Base-by-base conservation (phyloP, 2,113 vertebrate genomes). In the Chaetodon auriga region DNA sequence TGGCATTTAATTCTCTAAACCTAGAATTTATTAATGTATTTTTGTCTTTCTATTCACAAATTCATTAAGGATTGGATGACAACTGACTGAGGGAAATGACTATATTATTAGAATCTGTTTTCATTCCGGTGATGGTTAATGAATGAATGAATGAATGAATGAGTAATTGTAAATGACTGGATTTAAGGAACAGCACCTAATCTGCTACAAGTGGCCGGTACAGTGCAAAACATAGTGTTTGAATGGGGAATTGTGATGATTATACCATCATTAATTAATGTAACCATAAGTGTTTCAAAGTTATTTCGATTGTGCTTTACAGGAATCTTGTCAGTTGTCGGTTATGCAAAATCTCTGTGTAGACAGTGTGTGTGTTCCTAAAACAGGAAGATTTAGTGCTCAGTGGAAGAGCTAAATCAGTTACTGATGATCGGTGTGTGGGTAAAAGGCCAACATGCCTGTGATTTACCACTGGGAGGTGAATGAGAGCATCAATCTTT, bases 401-500 rank as follows among this genome's bases (percentile, higher is more conserved):
- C 30, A 4, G 18, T 43, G 25, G 51, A 69, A 35, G 18, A 64
- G 8, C 11, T 9, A 35, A 66, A 64, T 74, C 13, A 12, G 23
- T 70, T 45, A 2, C 2, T 23, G 30, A 18, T 51, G 63, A 75
- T 54, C 1, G 19, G 43, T 74, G 36, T 18, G 2, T 9, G 36
- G 23, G 63, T 84, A 78, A 86, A 65, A 83, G 84, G 41, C 88
- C 54, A 77, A 54, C 25, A 81, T 77, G 10, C 64, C 48, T 0
- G 11, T 36, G 30, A 87, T 77, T 78, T 75, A 51, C 58, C 16
- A 21, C 7, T 13, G 8, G 49, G 65, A 77, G 57, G 55, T 75
- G 41, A 83, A 18, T 21, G 64, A 72, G 48, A 69, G 43, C 23
- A 43, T 51, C 61, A 85, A 68, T 75, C 53, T 45, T 46, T 70